Conservation (phyloP, 2,888 invertebrate species). For the Gymnocheta viridis region DNA sequence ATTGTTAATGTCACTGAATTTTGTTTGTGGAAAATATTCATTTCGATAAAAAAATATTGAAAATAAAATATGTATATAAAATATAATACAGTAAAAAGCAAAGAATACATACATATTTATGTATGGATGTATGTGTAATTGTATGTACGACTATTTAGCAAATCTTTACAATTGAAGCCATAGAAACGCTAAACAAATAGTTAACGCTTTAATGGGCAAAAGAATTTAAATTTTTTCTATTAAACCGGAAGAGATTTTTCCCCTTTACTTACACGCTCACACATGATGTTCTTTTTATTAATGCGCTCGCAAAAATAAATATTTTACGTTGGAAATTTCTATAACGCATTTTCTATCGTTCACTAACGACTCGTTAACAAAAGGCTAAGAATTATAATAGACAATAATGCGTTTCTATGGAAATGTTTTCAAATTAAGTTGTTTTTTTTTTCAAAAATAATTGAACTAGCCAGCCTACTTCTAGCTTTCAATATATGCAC, state of each 20-base stretch:
- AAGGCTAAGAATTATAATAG: no score
- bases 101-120: no score
- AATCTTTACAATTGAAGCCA: constrained; percentile 61
- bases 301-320: neutral
- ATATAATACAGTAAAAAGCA: no score
- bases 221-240: constrained; percentile 45
- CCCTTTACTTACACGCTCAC: neutral
- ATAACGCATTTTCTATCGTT: neutral
- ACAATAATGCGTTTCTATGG: no score
- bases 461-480: no score
- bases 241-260: constrained; percentile 49
- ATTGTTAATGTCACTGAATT: constrained; percentile 26
- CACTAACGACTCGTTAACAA: no score
- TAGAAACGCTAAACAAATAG: constrained; percentile 49
- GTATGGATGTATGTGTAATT: no score
- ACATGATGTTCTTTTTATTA: neutral
- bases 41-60: constrained; percentile 23
- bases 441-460: no score
- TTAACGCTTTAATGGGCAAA: constrained; percentile 41
- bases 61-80: constrained; percentile 16
- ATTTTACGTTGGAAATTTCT: neutral
- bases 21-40: constrained; percentile 15
- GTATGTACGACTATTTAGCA: constrained; percentile 16
- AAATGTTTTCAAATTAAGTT: no score
- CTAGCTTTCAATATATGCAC: no score